phyloP scores from a whole-genome alignment of 2,113 vertebrate genomes.

The Patagioenas fasciata region DNA sequence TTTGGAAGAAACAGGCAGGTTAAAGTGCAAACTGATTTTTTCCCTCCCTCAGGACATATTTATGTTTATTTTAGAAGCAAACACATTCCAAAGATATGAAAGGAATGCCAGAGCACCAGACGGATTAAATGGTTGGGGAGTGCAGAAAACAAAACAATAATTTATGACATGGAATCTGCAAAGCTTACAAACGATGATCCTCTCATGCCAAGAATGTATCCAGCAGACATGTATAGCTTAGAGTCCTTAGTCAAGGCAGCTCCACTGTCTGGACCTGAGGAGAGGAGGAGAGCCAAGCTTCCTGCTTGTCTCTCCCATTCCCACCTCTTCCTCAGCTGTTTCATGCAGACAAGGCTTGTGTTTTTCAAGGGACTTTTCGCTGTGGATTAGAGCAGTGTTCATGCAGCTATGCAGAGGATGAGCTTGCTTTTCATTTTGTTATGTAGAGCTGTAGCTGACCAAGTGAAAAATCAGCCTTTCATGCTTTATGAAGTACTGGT shows the following conservation, averaged over 20 bases:
- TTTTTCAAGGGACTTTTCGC: neutral
- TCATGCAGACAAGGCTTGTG: neutral
- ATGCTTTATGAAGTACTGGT: neutral
- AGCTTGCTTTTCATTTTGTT: neutral
- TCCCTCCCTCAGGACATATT: neutral
- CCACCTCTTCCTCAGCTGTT: neutral
- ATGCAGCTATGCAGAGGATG: neutral
- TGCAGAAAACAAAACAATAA: neutral
- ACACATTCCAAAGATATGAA: slow-evolving; percentile 24
- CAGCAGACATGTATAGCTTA: neutral
- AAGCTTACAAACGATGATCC: neutral
- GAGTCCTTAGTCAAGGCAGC: neutral
- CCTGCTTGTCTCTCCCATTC: neutral
- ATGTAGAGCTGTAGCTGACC: neutral
- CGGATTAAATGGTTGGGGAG: neutral
- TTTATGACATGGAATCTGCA: neutral
- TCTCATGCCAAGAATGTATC: neutral
- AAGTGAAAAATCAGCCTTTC: neutral
- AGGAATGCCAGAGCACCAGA: neutral
- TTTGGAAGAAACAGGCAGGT: neutral
- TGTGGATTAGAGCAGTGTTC: neutral
- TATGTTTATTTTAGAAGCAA: neutral
- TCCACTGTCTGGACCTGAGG: neutral
- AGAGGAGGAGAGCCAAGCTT: neutral
- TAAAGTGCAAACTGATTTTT: neutral